Evolutionary conservation across 2,888 invertebrate species (phyloP).

Genomic region (Cheilosia soror): DNA sequence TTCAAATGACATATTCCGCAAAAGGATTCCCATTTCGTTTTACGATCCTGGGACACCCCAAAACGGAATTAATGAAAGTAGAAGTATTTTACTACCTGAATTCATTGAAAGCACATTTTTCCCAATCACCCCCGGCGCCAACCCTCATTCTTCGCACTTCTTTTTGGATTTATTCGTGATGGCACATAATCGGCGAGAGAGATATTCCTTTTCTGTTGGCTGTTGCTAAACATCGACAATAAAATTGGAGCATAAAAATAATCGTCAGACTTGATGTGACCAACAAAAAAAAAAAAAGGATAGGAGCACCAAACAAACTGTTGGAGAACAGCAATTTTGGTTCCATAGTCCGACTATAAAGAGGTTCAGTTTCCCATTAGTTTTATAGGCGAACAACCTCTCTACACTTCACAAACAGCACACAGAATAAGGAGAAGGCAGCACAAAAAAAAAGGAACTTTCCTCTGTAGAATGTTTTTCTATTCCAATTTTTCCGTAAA

Average conservation of each 20-base stretch:
- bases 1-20: constrained; percentile 36
- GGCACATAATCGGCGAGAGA: constrained; percentile 44
- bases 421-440: neutral
- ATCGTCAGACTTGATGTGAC: constrained; percentile 70
- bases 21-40: constrained; percentile 53
- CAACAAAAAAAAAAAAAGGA: constrained; percentile 11
- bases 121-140: neutral
- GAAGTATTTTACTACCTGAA: constrained; percentile 69
- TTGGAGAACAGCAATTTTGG: constrained; percentile 52
- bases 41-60: constrained; percentile 55
- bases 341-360: constrained; percentile 43
- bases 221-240: constrained; percentile 67
- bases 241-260: constrained; percentile 70
- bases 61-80: constrained; percentile 68
- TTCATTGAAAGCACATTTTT: constrained; percentile 38
- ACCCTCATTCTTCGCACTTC: neutral
- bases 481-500: constrained; percentile 52
- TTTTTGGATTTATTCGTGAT: constrained; percentile 15
- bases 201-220: constrained; percentile 43
- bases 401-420: constrained; percentile 31
- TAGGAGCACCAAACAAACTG: constrained; percentile 16
- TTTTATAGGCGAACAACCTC: constrained; percentile 58
- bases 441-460: neutral
- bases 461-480: constrained; percentile 29
- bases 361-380: constrained; percentile 63